These are phyloP conservation scores for Gonocerus acuteangulatus DNA, from an alignment of 2,888 invertebrate genomes.

Conservation along the genomic window DNA sequence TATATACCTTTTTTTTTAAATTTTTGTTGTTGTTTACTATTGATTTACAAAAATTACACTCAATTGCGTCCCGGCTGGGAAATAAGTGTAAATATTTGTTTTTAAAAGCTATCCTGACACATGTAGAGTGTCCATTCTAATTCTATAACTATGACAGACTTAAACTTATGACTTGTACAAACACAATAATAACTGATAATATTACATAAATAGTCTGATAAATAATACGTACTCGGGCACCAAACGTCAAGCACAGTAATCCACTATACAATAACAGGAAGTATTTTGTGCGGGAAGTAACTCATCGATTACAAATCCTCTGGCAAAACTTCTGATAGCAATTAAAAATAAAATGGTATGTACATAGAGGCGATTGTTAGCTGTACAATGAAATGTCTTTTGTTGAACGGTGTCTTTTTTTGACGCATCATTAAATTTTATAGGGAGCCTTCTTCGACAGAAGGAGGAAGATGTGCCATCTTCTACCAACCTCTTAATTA, in stretches of 20 bases:
- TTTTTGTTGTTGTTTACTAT: neutral
- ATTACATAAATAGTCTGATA: constrained; percentile 15
- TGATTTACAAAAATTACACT: neutral
- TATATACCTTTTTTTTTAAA: no score
- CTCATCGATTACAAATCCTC: no score
- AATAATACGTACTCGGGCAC: neutral
- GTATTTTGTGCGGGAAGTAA: neutral
- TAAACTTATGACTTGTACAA: constrained; percentile 19
- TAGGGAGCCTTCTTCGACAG: no score
- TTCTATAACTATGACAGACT: constrained; percentile 20
- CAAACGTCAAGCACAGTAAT: neutral
- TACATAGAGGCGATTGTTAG: no score
- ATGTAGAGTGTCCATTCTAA: neutral
- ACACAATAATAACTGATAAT: constrained; percentile 17
- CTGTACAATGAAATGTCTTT: no score
- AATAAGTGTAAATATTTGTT: neutral
- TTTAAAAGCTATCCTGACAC: constrained; percentile 11
- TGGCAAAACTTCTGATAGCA: no score
- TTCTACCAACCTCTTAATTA: no score
- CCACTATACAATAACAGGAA: neutral
- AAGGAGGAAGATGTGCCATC: no score
- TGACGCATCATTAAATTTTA: no score
- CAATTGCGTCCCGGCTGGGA: constrained; percentile 12
- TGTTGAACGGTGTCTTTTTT: no score
- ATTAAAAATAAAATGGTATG: no score